Percentiles rank a stretch among this genome's conserved stretches.
phyloP scores from a whole-genome alignment of 2,888 invertebrate species.

The Philereme vetulata region DNA sequence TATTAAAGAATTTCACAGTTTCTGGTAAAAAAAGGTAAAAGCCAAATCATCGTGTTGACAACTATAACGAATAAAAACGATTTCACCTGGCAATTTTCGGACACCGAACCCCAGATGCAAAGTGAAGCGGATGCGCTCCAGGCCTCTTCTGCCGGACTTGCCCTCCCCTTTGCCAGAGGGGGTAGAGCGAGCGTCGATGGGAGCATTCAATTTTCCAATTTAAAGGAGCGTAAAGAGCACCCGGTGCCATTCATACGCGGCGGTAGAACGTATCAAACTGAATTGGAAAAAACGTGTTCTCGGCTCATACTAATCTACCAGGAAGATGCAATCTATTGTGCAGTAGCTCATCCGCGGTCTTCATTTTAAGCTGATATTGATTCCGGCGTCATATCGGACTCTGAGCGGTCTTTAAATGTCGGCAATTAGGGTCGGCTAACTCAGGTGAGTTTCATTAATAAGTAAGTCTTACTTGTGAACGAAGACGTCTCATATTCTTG shows the following conservation, averaged over 20 bases:
- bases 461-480: too few relatives aligned
- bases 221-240: conserved; percentile 50
- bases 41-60: too few relatives aligned
- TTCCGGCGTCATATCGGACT: too few relatives aligned
- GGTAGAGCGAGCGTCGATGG: conserved; percentile 28
- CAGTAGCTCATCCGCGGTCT: too few relatives aligned
- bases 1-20: too few relatives aligned
- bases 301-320: neutral
- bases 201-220: conserved; percentile 54
- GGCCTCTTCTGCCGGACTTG: conserved; percentile 6
- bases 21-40: too few relatives aligned
- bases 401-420: too few relatives aligned
- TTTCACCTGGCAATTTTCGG: neutral
- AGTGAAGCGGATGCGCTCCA: conserved; percentile 22
- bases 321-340: too few relatives aligned
- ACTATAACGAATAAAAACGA: neutral
- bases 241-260: conserved; percentile 38
- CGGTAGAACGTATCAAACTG: conserved; percentile 18
- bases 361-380: too few relatives aligned
- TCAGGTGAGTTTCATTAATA: too few relatives aligned
- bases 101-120: conserved; percentile 15
- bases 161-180: neutral
- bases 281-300: conserved; percentile 11
- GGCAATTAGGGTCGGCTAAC: too few relatives aligned
- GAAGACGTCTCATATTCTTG: too few relatives aligned